Base-by-base conservation (phyloP, 2,113 vertebrate species). In the Myotis yumanensis region DNA sequence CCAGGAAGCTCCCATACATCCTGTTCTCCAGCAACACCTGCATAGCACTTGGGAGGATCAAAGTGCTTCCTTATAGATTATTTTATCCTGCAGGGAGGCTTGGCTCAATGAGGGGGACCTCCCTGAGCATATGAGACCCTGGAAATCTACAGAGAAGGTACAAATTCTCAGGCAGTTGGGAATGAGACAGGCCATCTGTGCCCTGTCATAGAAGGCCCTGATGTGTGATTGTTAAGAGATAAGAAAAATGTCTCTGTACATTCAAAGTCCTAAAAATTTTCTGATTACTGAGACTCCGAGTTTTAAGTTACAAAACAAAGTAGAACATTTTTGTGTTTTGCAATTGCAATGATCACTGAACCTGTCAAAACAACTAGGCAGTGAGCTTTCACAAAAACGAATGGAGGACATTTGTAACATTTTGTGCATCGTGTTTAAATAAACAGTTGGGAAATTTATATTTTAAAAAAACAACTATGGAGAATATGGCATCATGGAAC, bases 261-360 rank as follows among this genome's bases (percentile, higher is more conserved):
- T 35, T 73, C 43, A 30, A 80, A 95, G 37, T 35, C 80, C 73
- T 87, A 91, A 91, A 86, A 43, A 40, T 59, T 25, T 59, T 90
- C n/a, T 69, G 32, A 90, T 69, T n/a, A 28, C 43, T 15, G 62
- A 71, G 77, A 30, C 48, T 73, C 14, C 18, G 84, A 81, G 40
- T 62, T 46, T 86, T 82, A 77, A 62, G 90, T 88, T 91, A 77
- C 25, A 79, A 59, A 95, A 57, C 69, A 86, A 84, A 90, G 7
- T 7, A 68, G 92, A 71, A 93, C 35, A 16, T 89, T 87, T 52
- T 83, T 79, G 37, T 69, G 10, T 75, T 95, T 66, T 85, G 43
- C 28, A 46, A 62, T 91, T 86, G 35, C 59, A 46, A 2, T 66
- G 22, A 80, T 93, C 28, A 46, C 9, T 18, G 54, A 7, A 52